Conservation (phyloP, 2,888 invertebrate genomes). For the Lithophane semibrunnea region DNA sequence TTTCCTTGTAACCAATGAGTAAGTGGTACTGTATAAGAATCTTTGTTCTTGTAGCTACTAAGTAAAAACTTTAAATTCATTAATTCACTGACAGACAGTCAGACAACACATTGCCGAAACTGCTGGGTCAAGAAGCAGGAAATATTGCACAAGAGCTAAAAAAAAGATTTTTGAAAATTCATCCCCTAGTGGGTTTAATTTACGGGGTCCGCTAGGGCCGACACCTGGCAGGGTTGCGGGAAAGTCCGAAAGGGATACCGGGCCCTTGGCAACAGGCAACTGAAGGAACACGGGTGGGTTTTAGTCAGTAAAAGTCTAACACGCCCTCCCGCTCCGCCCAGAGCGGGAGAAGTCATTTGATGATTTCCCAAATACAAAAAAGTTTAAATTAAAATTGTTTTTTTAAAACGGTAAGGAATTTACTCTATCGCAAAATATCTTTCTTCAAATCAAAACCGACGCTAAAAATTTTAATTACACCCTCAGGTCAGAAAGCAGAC, state of each 20-base stretch:
- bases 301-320: too few species aligned
- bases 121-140: neutral
- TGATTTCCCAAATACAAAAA: too few species aligned
- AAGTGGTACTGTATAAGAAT: neutral
- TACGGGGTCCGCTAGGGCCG: too few species aligned
- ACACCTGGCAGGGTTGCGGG: too few species aligned
- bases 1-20: neutral
- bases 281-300: too few species aligned
- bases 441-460: conserved; percentile 13
- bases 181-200: neutral
- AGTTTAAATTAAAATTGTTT: too few species aligned
- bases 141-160: neutral
- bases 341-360: too few species aligned
- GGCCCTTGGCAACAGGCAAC: too few species aligned
- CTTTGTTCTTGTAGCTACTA: neutral
- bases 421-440: neutral
- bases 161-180: neutral
- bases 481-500: conserved; percentile 21
- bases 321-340: too few species aligned
- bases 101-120: neutral
- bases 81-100: neutral
- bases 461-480: conserved; percentile 26
- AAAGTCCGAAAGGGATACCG: too few species aligned
- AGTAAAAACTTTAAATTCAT: neutral
- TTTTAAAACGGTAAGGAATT: neutral